phyloP scores from a whole-genome alignment of 2,797 vertebrate species.

The Centroberyx gerrardi region DNA sequence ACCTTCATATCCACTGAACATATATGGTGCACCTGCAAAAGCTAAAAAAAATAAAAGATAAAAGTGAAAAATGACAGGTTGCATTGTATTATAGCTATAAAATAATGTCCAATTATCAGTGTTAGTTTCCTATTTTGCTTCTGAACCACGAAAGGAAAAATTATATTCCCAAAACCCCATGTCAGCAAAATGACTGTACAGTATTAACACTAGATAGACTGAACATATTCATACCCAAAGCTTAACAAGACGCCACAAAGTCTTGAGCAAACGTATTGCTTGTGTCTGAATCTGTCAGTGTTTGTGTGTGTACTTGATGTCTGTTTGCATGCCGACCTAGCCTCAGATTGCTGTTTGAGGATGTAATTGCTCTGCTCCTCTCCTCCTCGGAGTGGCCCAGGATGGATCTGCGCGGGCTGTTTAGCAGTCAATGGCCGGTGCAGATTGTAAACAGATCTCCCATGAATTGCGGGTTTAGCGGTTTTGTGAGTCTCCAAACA shows the following conservation, averaged over 20 bases:
- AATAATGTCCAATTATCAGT: background rate
- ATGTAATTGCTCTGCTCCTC: slow-evolving; percentile 88
- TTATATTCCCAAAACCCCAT: slow-evolving; percentile 46
- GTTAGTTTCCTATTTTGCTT: slow-evolving; percentile 39
- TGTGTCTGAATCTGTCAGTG: slow-evolving; percentile 80
- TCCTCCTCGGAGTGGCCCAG: slow-evolving; percentile 84
- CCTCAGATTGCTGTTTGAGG: slow-evolving; percentile 86
- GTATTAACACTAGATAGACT: slow-evolving; percentile 66
- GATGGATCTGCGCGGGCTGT: slow-evolving; percentile 85
- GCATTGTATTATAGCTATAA: slow-evolving; percentile 20
- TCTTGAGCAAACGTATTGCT: slow-evolving; percentile 81
- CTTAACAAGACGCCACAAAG: slow-evolving; percentile 76
- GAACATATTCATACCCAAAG: slow-evolving; percentile 71
- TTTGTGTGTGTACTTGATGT: slow-evolving; percentile 83
- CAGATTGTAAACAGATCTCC: slow-evolving; percentile 91
- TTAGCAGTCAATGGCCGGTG: slow-evolving; percentile 88
- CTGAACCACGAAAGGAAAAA: slow-evolving; percentile 46
- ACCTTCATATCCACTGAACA: background rate
- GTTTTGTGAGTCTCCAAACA: slow-evolving; percentile 90
- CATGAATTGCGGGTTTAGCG: slow-evolving; percentile 89
- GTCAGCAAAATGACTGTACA: slow-evolving; percentile 68
- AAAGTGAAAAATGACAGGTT: slow-evolving; percentile 7
- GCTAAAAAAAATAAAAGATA: background rate
- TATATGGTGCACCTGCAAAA: background rate
- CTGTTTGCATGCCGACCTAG: slow-evolving; percentile 83